A percentile compares a stretch with the other conserved stretches of the same genome.
phyloP scores from a whole-genome alignment of 2,888 invertebrate species.

The Drosophila lacicola region DNA sequence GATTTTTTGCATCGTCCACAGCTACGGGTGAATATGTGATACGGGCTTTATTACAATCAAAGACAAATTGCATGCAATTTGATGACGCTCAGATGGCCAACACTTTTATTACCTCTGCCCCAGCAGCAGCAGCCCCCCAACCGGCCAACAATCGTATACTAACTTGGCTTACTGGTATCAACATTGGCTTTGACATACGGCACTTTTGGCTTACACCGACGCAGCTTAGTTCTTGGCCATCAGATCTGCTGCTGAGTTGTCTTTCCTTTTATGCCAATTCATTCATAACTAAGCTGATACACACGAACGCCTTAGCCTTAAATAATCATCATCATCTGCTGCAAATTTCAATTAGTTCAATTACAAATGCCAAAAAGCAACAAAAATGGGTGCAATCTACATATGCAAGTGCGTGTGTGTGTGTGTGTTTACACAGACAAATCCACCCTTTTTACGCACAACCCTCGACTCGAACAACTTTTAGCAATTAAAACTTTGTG shows the following conservation, averaged over 20 bases:
- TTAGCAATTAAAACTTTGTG: constrained; percentile 71
- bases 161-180: constrained; percentile 24
- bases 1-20: neutral
- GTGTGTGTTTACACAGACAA: constrained; percentile 16
- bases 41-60: constrained; percentile 33
- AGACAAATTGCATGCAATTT: constrained; percentile 57
- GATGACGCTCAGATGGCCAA: constrained; percentile 8
- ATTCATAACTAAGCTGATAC: constrained; percentile 33
- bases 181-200: constrained; percentile 21
- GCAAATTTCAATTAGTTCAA: constrained; percentile 71
- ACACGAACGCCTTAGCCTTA: constrained; percentile 29
- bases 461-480: constrained; percentile 42
- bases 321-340: constrained; percentile 12
- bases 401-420: constrained; percentile 13
- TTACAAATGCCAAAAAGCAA: constrained; percentile 42
- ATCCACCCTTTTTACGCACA: constrained; percentile 44
- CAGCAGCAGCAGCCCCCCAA: no score
- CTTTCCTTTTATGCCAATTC: constrained; percentile 14
- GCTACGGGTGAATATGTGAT: neutral
- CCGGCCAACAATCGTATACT: neutral
- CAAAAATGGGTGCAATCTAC: constrained; percentile 25
- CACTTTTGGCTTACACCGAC: constrained; percentile 1
- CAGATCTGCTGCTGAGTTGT: constrained; percentile 10
- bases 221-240: constrained; percentile 3
- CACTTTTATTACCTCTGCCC: constrained; percentile 29